Evolutionary conservation across 2,888 invertebrate genomes (phyloP).

Genomic region (Xylota sylvarum): DNA sequence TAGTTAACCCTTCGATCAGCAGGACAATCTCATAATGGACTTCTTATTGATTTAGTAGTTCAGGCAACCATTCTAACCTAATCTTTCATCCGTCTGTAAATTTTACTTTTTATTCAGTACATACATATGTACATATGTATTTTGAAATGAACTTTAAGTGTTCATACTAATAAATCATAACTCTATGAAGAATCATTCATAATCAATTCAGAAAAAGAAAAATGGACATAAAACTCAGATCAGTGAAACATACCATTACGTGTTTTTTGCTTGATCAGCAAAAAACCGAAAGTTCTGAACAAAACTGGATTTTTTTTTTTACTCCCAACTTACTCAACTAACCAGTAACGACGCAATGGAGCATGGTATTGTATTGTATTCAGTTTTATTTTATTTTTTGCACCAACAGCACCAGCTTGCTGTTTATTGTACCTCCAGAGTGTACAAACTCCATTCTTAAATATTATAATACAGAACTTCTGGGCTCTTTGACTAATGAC

Average conservation of each 20-base stretch:
- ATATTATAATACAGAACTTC: constrained; percentile 18
- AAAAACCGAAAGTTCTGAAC: constrained; percentile 20
- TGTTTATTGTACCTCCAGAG: background rate
- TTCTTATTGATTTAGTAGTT: too few relatives aligned
- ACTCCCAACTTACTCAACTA: constrained; percentile 2
- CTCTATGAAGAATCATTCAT: background rate
- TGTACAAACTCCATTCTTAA: constrained; percentile 23
- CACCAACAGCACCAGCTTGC: background rate
- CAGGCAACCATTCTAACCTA: too few relatives aligned
- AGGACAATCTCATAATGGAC: too few relatives aligned
- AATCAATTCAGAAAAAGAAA: background rate
- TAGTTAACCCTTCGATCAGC: too few relatives aligned
- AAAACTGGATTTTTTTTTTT: constrained; percentile 41
- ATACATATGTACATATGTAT: background rate
- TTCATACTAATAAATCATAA: background rate
- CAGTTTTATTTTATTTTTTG: background rate
- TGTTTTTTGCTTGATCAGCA: constrained; percentile 3
- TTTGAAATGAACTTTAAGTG: background rate
- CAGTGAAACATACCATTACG: constrained; percentile 18
- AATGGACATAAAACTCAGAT: constrained; percentile 9
- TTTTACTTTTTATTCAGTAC: too few relatives aligned
- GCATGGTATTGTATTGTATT: constrained; percentile 19
- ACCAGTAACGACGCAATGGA: constrained; percentile 19
- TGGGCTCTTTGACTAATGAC: constrained; percentile 31
- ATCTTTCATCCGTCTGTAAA: too few relatives aligned